These are phyloP conservation scores for Chlorospingus flavigularis DNA, from an alignment of 2,797 vertebrate species.

Conservation along the genomic window DNA sequence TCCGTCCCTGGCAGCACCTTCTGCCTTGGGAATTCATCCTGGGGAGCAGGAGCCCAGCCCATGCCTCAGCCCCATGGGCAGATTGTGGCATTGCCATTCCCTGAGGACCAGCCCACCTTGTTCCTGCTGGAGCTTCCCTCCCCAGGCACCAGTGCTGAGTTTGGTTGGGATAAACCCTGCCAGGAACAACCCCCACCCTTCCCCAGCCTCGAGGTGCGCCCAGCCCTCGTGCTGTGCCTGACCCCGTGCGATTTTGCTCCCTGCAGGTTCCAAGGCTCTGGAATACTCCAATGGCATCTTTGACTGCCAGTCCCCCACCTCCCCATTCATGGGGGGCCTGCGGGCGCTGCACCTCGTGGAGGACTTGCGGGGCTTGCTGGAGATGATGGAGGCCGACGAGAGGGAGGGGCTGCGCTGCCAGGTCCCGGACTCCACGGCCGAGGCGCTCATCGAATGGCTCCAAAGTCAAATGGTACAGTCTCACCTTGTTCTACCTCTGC, in stretches of 20 bases:
- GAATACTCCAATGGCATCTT: constrained; percentile 96
- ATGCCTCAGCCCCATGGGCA: fast-evolving
- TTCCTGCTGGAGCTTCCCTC: background rate
- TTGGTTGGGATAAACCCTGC: background rate
- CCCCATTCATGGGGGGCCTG: constrained; percentile 92
- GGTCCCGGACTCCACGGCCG: constrained; percentile 89
- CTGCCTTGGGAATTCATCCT: fast-evolving
- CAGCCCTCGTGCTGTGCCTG: fast-evolving
- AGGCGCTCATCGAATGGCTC: constrained; percentile 89
- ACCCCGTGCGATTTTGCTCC: background rate
- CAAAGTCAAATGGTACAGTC: constrained; percentile 87
- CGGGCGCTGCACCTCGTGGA: constrained; percentile 92
- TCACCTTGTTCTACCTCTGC: background rate
- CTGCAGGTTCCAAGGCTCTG: constrained; percentile 91
- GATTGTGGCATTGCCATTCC: background rate
- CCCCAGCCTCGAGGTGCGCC: fast-evolving
- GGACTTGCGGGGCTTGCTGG: constrained; percentile 88
- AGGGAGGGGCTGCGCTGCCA: constrained; percentile 92
- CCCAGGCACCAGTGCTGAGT: background rate
- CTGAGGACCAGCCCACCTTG: background rate
- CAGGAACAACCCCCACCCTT: fast-evolving
- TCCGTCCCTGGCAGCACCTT: background rate
- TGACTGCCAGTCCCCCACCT: constrained; percentile 97
- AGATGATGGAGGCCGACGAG: constrained; percentile 93
- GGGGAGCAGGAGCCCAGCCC: background rate